Evolutionary conservation across 1,140 invertebrate species (phyloP).

Genomic region (Drosophila ficusphila): DNA sequence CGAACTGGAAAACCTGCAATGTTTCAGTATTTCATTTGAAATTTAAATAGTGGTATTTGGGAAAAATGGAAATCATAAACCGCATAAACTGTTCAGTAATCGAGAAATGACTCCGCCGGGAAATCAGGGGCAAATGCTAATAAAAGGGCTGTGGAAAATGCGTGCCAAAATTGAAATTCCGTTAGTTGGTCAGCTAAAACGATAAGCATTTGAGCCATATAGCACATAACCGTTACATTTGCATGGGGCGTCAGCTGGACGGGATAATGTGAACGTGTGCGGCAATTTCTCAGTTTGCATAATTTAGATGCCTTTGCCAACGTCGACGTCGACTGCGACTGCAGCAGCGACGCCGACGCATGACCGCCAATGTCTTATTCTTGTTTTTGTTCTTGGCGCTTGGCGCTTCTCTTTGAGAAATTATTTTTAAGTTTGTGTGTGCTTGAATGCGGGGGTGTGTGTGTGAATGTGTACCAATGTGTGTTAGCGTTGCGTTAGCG

Average conservation of each 20-base stretch:
- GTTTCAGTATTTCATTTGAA: no score
- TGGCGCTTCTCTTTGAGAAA: slow-evolving; percentile 65
- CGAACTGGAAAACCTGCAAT: no score
- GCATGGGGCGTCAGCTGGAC: slow-evolving; percentile 30
- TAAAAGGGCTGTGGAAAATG: slow-evolving; percentile 46
- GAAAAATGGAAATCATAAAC: no score
- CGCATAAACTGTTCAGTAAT: slow-evolving; percentile 53
- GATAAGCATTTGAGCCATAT: slow-evolving; percentile 35
- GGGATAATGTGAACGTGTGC: slow-evolving; percentile 19
- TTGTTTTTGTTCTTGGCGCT: slow-evolving; percentile 42
- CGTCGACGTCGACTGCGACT: slow-evolving; percentile 9
- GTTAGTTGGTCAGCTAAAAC: slow-evolving; percentile 35
- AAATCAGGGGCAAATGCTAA: slow-evolving; percentile 49
- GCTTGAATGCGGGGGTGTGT: slow-evolving; percentile 28
- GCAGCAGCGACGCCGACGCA: slow-evolving; percentile 26
- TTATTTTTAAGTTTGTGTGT: slow-evolving; percentile 79
- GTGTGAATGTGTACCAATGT: slow-evolving; percentile 28
- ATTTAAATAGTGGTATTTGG: not conserved
- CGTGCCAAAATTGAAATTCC: slow-evolving; percentile 54
- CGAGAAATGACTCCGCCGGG: slow-evolving; percentile 32
- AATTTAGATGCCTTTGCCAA: slow-evolving; percentile 61
- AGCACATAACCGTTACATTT: slow-evolving; percentile 40
- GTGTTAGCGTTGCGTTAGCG: slow-evolving; percentile 47
- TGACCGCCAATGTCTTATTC: slow-evolving; percentile 61
- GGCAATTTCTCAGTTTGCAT: slow-evolving; percentile 65